Base-by-base conservation (phyloP, 2,113 vertebrate genomes). In the Erinaceus europaeus region DNA sequence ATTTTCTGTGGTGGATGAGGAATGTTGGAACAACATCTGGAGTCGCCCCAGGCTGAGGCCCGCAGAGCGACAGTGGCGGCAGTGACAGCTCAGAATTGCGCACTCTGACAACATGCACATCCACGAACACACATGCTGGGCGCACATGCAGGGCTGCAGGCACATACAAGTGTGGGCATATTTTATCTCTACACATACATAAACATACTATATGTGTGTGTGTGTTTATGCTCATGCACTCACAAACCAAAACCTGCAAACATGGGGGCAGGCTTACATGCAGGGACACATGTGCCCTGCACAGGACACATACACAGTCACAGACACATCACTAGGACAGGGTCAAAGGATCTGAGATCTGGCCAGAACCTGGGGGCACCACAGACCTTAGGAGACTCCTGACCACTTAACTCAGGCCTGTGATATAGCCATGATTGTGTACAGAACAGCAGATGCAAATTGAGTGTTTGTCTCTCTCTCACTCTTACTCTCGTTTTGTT, bases 1-100 rank as follows among this genome's bases (percentile, higher is more conserved):
- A 96, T 97, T 97, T 96, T 90, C 91, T 71, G 76, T 76, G 90
- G 94, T 79, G 88, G 94, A 84, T 83, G 93, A 96, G 93, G 93
- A 94, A 81, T 90, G 55, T 92, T 83, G 91, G 82, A 91, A 78
- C 89, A 48, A 95, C 95, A 95, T 95, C 95, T 94, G 95, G 95
- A 94, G 84, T 77, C 64, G n/a, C 44, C 89, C 55, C 75, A 72
- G 88, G 94, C 91, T 57, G 90, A 88, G 78, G 65, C 25, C 40
- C 0, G 0, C 65, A 20, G 68, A 57, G 64, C 5, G 0, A 36
- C 25, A 17, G 61, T 2, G 77, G 52, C 38, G 14, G 52, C 0
- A 0, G 25, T 53, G 91, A 69, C 91, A 84, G 82, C 81, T 79
- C 85, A n/a, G 77, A 76, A 72, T 4, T 27, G 3, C 48, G 46